Evolutionary conservation across 2,888 invertebrate genomes (phyloP).

Genomic region (Aspidiotus rigidus): DNA sequence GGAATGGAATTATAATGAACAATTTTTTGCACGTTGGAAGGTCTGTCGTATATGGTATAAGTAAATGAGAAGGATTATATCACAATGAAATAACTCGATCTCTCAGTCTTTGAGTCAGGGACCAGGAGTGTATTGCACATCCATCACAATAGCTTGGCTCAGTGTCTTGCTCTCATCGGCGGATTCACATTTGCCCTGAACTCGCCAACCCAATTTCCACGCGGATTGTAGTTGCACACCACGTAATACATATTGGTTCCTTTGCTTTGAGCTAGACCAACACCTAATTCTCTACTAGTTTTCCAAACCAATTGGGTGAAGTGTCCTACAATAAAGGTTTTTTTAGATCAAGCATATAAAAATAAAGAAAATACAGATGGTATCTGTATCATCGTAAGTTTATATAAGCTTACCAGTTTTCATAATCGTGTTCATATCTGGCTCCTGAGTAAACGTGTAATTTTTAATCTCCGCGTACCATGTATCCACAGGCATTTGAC

Average conservation of each 20-base stretch:
- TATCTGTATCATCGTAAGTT: not conserved
- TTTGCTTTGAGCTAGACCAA: constrained; percentile 64
- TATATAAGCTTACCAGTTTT: not conserved
- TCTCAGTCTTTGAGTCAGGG: no score
- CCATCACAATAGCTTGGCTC: no score
- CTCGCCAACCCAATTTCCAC: constrained; percentile 15
- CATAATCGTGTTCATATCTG: constrained; percentile 42
- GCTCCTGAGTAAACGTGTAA: constrained; percentile 56
- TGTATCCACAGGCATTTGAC: constrained; percentile 61
- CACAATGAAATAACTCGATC: no score
- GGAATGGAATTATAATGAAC: no score
- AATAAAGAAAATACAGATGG: not conserved
- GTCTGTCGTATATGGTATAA: no score
- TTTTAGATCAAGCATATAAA: not conserved
- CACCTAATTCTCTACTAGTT: constrained; percentile 61
- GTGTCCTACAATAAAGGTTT: constrained; percentile 50
- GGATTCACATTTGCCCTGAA: constrained; percentile 16
- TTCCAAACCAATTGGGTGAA: constrained; percentile 64
- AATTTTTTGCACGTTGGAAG: no score
- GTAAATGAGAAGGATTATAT: no score
- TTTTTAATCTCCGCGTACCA: constrained; percentile 69
- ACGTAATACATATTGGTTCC: constrained; percentile 17
- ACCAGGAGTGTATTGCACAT: no score
- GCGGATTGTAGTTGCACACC: constrained; percentile 33
- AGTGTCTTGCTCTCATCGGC: not conserved